Evolutionary conservation across 2,797 vertebrate genomes (phyloP).

Genomic region (Champsocephalus gunnari): DNA sequence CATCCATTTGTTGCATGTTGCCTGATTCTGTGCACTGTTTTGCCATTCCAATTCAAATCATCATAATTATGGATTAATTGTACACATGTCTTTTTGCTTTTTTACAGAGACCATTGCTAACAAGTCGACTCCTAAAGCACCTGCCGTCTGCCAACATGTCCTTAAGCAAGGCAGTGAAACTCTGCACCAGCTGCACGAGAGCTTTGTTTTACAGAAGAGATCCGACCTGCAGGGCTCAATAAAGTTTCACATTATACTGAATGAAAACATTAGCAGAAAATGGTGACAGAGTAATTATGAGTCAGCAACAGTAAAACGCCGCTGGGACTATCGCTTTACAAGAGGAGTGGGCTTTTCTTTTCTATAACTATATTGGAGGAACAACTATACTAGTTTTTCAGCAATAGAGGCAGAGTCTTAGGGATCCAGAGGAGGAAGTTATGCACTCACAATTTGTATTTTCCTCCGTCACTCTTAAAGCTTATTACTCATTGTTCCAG

Average conservation of each 20-base stretch:
- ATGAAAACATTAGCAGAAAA: conserved; percentile 66
- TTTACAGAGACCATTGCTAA: neutral
- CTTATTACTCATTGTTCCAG: conserved; percentile 27
- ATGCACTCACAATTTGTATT: conserved; percentile 17
- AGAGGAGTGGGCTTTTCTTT: conserved; percentile 34
- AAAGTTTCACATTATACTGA: conserved; percentile 61
- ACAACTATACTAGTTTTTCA: conserved; percentile 50
- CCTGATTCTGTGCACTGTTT: conserved; percentile 40
- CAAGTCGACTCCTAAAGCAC: conserved; percentile 5
- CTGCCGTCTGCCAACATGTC: conserved; percentile 22
- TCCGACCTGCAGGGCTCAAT: conserved; percentile 50
- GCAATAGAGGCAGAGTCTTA: conserved; percentile 23
- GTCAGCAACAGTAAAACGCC: conserved; percentile 63
- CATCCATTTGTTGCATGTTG: conserved; percentile 47
- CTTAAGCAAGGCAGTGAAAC: conserved; percentile 34
- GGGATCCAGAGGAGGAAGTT: conserved; percentile 27
- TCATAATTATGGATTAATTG: conserved; percentile 18
- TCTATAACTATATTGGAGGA: conserved; percentile 31
- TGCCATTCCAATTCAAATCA: conserved; percentile 31
- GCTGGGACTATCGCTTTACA: conserved; percentile 70
- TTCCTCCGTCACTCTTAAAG: conserved; percentile 9
- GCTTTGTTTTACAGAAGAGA: conserved; percentile 40
- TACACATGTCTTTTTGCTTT: conserved; percentile 15
- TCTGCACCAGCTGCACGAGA: conserved; percentile 38
- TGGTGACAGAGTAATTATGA: conserved; percentile 72